Percentiles rank a stretch among this genome's conserved stretches.
Evolutionary conservation across 2,113 vertebrate species (phyloP).

Genomic region (Alouatta palliata): DNA sequence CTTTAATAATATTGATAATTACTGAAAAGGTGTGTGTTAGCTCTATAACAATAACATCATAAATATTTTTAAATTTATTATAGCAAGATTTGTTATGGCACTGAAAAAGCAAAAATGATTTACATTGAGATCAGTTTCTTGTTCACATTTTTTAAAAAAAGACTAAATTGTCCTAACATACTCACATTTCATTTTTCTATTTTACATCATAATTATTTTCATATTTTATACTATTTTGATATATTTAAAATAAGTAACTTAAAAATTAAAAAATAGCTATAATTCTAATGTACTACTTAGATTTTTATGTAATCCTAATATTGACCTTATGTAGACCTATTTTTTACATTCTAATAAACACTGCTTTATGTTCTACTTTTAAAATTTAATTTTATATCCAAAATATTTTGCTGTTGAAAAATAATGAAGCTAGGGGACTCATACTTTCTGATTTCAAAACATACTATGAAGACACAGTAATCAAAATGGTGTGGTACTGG

Average conservation of each 20-base stretch:
- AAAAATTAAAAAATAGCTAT: background rate
- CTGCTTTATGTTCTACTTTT: background rate
- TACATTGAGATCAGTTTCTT: background rate
- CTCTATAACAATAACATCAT: slow-evolving; percentile 10
- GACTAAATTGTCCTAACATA: background rate
- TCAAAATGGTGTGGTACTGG: background rate
- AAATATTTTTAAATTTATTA: background rate
- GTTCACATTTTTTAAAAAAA: background rate
- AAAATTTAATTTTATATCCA: background rate
- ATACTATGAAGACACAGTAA: background rate
- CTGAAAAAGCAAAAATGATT: slow-evolving; percentile 29
- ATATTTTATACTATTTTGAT: background rate
- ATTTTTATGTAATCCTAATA: background rate
- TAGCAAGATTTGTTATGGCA: background rate
- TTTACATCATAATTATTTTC: background rate
- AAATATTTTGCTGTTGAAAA: slow-evolving; percentile 13
- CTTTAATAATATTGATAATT: background rate
- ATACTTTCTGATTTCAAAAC: background rate
- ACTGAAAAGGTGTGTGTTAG: background rate
- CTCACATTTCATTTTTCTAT: background rate
- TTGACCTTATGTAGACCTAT: background rate
- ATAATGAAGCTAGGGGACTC: background rate
- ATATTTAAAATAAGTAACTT: slow-evolving; percentile 18
- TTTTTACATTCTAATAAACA: slow-evolving; percentile 10
- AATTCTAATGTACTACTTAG: background rate